A percentile compares a stretch with the other conserved stretches of the same genome.
Evolutionary conservation across 2,113 vertebrate genomes (phyloP).

Genomic region (Aptenodytes forsteri): DNA sequence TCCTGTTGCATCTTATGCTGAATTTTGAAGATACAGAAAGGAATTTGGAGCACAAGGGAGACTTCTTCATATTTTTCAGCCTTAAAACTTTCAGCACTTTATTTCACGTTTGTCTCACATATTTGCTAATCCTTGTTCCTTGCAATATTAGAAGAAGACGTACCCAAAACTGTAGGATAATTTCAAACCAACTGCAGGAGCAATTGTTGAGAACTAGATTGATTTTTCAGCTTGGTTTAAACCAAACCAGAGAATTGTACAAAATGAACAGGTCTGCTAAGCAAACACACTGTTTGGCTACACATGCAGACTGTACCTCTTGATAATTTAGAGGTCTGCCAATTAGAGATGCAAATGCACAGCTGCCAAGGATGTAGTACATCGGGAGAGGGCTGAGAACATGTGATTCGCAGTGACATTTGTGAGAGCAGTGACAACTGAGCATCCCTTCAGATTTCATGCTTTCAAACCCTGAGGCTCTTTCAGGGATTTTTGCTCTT

Average conservation of each 20-base stretch:
- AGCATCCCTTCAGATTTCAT: neutral
- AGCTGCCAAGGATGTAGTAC: neutral
- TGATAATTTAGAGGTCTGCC: neutral
- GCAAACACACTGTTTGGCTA: neutral
- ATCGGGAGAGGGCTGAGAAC: neutral
- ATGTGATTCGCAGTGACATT: neutral
- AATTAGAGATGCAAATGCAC: neutral
- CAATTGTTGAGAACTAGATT: neutral
- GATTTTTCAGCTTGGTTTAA: neutral
- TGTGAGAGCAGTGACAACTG: neutral
- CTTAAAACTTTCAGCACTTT: neutral
- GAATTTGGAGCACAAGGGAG: neutral
- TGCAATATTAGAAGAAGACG: fast-evolving
- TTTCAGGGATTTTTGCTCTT: neutral
- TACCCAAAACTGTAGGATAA: neutral
- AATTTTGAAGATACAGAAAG: neutral
- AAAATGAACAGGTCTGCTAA: neutral
- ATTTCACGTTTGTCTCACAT: fast-evolving
- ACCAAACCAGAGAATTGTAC: neutral
- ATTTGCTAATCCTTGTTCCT: neutral
- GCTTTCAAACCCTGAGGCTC: neutral
- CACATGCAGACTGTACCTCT: neutral
- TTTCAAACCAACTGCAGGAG: neutral
- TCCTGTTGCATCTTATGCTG: neutral
- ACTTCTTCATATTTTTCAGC: neutral